Conservation (phyloP, 2,113 vertebrate species). For the Myocastor coypus region DNA sequence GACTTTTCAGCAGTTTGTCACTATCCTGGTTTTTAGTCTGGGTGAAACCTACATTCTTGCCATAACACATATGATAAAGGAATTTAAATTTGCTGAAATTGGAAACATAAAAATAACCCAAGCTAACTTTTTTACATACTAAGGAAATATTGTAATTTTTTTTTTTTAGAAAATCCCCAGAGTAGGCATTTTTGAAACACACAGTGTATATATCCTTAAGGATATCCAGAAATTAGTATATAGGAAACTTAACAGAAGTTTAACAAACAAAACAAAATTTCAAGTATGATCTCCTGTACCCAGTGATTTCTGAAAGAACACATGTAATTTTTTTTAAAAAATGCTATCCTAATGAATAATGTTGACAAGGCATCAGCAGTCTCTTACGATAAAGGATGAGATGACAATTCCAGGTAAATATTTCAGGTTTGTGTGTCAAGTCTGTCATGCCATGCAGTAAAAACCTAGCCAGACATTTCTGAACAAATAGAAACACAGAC, state of each 20-base stretch:
- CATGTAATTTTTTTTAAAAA: not conserved
- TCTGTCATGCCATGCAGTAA: not conserved
- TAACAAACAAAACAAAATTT: constrained; percentile 9
- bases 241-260: not conserved
- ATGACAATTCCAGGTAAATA: not conserved
- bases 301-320: not conserved
- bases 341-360: not conserved
- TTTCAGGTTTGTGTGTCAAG: not conserved
- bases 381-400: not conserved
- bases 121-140: not conserved
- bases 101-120: not conserved
- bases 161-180: not conserved
- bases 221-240: not conserved
- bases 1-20: not conserved
- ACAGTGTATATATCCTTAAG: not conserved
- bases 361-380: not conserved
- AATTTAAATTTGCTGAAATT: constrained; percentile 5
- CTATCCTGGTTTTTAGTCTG: not conserved
- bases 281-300: not conserved
- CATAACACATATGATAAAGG: not conserved
- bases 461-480: not conserved
- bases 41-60: not conserved
- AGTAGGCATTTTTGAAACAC: not conserved
- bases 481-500: not conserved
- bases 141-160: not conserved